Evolutionary conservation across 2,113 vertebrate species (phyloP), one percentile per base, ranked within the genome.

Genomic region (Blennius ocellaris): DNA sequence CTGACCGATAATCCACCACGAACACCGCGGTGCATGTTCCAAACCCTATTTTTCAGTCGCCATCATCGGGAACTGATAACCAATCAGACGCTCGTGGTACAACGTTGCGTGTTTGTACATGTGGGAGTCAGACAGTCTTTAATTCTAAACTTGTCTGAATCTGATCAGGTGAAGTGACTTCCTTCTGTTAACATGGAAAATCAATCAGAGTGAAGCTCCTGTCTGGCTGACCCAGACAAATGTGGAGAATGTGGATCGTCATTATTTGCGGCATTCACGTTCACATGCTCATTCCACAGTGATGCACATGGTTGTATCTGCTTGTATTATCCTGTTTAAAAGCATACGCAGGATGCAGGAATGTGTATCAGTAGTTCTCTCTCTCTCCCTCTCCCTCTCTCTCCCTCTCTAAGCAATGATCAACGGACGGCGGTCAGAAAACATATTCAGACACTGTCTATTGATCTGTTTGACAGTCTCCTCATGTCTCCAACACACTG

Each of bases 381-480:
- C 45, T 55, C 9, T 39, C n/a, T 58, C 21, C 4, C 21, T 30
- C 21, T 30, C 21, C 4, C 21, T 30, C 21, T 30, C 21, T 30
- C 21, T 30, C 21, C 4, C 21, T 30, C 21, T 30, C 21, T 50
- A 52, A 56, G 53, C 7, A 36, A 37, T 37, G 47, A 5, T 8
- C 52, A 38, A 43, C 44, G 17, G 40, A 51, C 39, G 14, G 36
- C 73, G 37, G 14, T 63, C 56, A 40, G 54, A 72, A 85, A 64
- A 82, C 51, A 69, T 82, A 62, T 83, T 80, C 87, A 82, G 69
- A 74, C 80, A 57, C 66, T 49, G 74, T 78, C 73, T 82, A 86
- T 89, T 87, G 89, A 92, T 89, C 88, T 88, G 82, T 79, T 92
- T 92, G 89, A 89, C 86, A 90, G 86, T 90, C 89, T 84, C 73